Percentiles rank a stretch among this genome's conserved stretches.
Evolutionary conservation across 2,888 invertebrate species (phyloP).

Genomic region (Perithous albicinctus): DNA sequence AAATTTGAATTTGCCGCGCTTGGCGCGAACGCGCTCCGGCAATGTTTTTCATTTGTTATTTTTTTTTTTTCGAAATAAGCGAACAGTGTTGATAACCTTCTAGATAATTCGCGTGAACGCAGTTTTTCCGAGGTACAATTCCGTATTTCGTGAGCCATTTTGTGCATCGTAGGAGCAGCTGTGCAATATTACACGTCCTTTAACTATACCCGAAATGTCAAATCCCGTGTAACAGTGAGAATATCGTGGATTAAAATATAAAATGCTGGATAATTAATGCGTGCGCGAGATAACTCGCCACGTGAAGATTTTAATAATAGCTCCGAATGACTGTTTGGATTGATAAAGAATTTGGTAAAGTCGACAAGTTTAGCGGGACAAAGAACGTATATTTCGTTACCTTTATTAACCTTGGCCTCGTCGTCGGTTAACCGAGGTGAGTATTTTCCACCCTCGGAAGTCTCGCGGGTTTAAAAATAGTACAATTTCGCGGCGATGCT

Average conservation of each 20-base stretch:
- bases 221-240: slow-evolving; percentile 72
- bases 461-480: slow-evolving; percentile 81
- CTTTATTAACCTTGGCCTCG: slow-evolving; percentile 83
- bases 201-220: slow-evolving; percentile 77
- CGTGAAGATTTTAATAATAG: slow-evolving; percentile 59
- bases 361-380: slow-evolving; percentile 75
- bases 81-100: neutral
- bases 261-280: slow-evolving; percentile 60
- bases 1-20: slow-evolving; percentile 29
- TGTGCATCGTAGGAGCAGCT: slow-evolving; percentile 83
- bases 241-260: slow-evolving; percentile 32
- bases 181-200: slow-evolving; percentile 79
- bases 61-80: slow-evolving; percentile 18
- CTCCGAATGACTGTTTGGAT: slow-evolving; percentile 60
- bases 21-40: neutral
- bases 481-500: slow-evolving; percentile 47
- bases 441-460: slow-evolving; percentile 76
- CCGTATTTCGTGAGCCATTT: slow-evolving; percentile 79
- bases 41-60: no score
- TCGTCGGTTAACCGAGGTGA: slow-evolving; percentile 78
- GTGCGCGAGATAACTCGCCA: slow-evolving; percentile 67
- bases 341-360: slow-evolving; percentile 44
- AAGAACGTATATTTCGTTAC: slow-evolving; percentile 77
- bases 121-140: neutral
- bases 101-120: slow-evolving; percentile 26